Evolutionary conservation across 2,888 invertebrate genomes (phyloP), one percentile per base, ranked within the genome.

Genomic region (Heliconius ethilla): DNA sequence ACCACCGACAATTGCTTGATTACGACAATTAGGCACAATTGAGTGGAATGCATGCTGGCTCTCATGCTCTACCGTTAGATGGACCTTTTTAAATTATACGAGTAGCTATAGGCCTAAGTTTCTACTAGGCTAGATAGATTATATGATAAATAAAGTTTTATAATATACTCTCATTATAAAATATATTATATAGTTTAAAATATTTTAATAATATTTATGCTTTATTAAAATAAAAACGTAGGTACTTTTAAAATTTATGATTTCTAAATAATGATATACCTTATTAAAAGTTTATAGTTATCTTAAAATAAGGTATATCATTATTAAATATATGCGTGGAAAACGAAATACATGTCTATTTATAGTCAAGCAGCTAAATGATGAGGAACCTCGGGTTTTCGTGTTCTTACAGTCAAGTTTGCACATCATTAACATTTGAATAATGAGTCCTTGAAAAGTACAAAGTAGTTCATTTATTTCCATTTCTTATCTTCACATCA

Each of bases 21-120:
- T 92, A 92, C 91, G 84, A 89, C 93, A 94, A 94, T 93, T 94
- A 94, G 92, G 91, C 86, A 89, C 92, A 94, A 94, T 94, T 94
- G 92, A 87, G 86, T 81, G 91, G 93, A 92, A 94, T 93, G 88
- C 89, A 86, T 83, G 85, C 51, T 76, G 37, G 76, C 76, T 70
- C 70, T 22, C 75, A 33, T 59, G 70, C 66, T 37, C 51, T 59
- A 66, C 33, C 67, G 45, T 27, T 69, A 69, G 69, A 15, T 13
- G 40, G 40, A 69, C 4, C 40, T 40, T 69, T 40, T 40, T n/a
- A 67, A 67, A 67, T 25, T 67, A 40, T 13, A 33, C 7, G 33
- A 7, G 33, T 33, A n/a, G 40, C 40, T 67, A 22, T 22, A 67
- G 66, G 29, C 22, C 51, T 72, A 33, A 55, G 11, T 22, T 29